Evolutionary conservation across 2,797 vertebrate species (phyloP).

Genomic region (Lepus townsendii): DNA sequence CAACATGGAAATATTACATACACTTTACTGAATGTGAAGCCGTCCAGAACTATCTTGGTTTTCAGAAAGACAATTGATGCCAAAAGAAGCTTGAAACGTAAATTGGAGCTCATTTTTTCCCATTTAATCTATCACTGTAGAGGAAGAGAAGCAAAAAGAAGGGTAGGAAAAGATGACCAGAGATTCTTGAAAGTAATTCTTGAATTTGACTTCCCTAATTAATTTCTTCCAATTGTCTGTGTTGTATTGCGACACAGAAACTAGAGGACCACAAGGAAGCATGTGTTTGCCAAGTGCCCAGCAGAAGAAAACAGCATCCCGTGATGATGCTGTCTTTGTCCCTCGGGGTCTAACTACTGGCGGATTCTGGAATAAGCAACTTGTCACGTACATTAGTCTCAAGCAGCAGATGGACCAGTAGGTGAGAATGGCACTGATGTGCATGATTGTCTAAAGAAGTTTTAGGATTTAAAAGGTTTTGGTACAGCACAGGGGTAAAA

Average conservation of each 20-base stretch:
- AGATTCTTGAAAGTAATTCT: slow-evolving; percentile 45
- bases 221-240: not conserved
- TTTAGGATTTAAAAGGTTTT: slow-evolving; percentile 54
- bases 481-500: not conserved
- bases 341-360: not conserved
- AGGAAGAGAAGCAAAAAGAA: not conserved
- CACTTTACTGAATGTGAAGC: not conserved
- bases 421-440: not conserved
- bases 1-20: slow-evolving; percentile 21
- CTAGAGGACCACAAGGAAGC: not conserved
- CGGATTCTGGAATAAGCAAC: slow-evolving; percentile 6
- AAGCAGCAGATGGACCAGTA: not conserved
- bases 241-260: not conserved
- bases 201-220: slow-evolving; percentile 1
- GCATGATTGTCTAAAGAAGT: not conserved
- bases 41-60: not conserved
- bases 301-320: not conserved
- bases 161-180: not conserved
- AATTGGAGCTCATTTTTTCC: not conserved
- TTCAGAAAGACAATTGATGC: slow-evolving; percentile 17
- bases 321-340: not conserved
- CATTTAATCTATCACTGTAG: not conserved
- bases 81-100: slow-evolving; percentile 3
- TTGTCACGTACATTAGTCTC: not conserved
- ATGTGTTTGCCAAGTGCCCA: not conserved